Evolutionary conservation across 2,888 invertebrate genomes (phyloP), one percentile per base, ranked within the genome.

Genomic region (Parnassius orleans): DNA sequence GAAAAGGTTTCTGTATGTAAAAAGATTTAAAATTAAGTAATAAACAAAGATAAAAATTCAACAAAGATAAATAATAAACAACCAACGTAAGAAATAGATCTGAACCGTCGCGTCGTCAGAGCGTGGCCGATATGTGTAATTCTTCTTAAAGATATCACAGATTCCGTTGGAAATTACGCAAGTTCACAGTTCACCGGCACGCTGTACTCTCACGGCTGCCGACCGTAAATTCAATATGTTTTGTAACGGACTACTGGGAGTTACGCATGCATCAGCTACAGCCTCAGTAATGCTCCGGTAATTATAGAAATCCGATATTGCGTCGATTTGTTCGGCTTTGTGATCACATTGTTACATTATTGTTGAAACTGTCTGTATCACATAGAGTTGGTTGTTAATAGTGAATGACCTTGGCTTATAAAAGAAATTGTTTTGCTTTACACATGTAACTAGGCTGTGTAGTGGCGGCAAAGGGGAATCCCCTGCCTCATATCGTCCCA

Each of bases 141-240:
- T 52, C 43, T n/a, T n/a, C 15, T 58, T 24, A 52, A 47, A 43
- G 51, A 15, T 19, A 48, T 46, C 10, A 33, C 51, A 9, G 43
- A 33, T 44, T 52, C 33, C 14, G 14, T 14, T 14, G 46, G 59
- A 14, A 10, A 41, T 65, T 62, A 53, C 65, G 63, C 57, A 63
- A 65, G 65, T 63, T 65, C 63, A 62, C 65, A 60, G 65, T 63
- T 65, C 62, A 62, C 57, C 59, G 48, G 19, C 33, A n/a, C 50
- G 46, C 55, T 24, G 43, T 47, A 33, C 56, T 53, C 53, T 56
- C 47, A 57, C 58, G 54, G 62, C 58, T 62, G 46, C 61, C 60
- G 62, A 48, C 65, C 50, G 59, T 59, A 59, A 59, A 60, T 62
- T 57, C 60, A 54, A 65, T 65, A 57, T 33, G 62, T 65, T 65